Evolutionary conservation across 2,113 vertebrate species (phyloP), one percentile per base, ranked within the genome.

Genomic region (Nothobranchius kuhntae): DNA sequence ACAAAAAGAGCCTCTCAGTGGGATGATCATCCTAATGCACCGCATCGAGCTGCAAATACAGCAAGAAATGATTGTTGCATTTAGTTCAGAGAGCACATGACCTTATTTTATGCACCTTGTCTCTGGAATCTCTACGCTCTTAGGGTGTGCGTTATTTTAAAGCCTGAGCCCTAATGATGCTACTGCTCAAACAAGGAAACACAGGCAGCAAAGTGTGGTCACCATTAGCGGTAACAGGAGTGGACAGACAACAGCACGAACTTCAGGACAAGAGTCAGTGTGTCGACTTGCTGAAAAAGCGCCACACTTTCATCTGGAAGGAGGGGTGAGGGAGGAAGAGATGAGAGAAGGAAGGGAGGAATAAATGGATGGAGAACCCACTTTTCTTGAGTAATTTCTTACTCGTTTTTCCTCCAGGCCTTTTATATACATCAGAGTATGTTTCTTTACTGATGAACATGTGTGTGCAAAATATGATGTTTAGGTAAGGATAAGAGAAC

Each of bases 201-300:
- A 71, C 42, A 58, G 70, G 64, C 71, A 58, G 61, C 13, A 44
- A 30, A 57, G 21, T 57, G 44, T 9, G 54, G 53, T 51, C 38
- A 54, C 9, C 2, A 26, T 65, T 69, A 73, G 61, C 69, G 63
- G 78, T 75, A 73, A 87, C 68, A 66, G 6, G 81, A 85, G 62
- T 61, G 35, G 77, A 83, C 72, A 75, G 65, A 50, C 51, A 54
- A 65, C 53, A 71, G 52, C 64, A 74, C 73, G 55, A 83, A 68
- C 69, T 60, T 64, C 69, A 63, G 71, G 73, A 73, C 85, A 80
- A 56, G 83, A 84, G 76, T 83, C 66, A 70, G 26, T 55, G 64
- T 80, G 83, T 77, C 14, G 45, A 66, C 69, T 59, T 53, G 59
- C 68, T 82, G 66, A 42, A 69, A 67, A 61, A 61, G 68, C 65